Percentiles rank a stretch among this genome's conserved stretches.
These are phyloP conservation scores for Tetanocera ferruginea DNA, from an alignment of 2,888 invertebrate species.

Conservation along the genomic window DNA sequence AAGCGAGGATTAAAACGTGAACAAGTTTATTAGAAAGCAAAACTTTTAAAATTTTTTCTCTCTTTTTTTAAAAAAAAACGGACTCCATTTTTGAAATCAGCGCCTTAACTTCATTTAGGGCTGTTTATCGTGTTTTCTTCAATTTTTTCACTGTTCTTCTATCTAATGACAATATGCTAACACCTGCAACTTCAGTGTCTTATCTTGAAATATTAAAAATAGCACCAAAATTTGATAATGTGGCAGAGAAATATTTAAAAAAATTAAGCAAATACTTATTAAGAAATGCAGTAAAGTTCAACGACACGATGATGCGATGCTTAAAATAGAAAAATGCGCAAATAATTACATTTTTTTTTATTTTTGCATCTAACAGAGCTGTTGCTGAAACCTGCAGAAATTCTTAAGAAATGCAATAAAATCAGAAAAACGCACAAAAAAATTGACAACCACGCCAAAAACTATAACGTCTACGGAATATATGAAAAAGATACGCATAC, in stretches of 20 bases:
- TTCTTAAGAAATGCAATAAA: background rate
- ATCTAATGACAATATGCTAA: too few species aligned
- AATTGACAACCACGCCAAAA: background rate
- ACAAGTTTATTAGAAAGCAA: too few species aligned
- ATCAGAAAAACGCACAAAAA: background rate
- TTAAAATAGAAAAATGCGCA: constrained; percentile 4
- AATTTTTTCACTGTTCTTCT: too few species aligned
- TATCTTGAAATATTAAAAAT: background rate
- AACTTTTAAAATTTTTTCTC: too few species aligned
- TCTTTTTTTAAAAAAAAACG: too few species aligned
- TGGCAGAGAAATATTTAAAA: background rate
- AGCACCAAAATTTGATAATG: background rate
- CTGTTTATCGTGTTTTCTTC: too few species aligned
- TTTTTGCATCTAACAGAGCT: constrained; percentile 9
- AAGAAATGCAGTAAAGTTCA: constrained; percentile 15
- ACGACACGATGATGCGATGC: constrained; percentile 8
- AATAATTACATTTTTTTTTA: constrained; percentile 20
- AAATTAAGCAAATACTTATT: background rate
- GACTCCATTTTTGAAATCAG: too few species aligned
- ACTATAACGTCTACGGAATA: background rate
- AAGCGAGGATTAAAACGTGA: too few species aligned
- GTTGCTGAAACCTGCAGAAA: background rate
- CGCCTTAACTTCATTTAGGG: too few species aligned
- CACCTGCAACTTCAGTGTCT: background rate
- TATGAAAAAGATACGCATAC: background rate